Evolutionary conservation across 1,140 invertebrate species (phyloP), one percentile per base, ranked within the genome.

Genomic region (Whitmania pigra): DNA sequence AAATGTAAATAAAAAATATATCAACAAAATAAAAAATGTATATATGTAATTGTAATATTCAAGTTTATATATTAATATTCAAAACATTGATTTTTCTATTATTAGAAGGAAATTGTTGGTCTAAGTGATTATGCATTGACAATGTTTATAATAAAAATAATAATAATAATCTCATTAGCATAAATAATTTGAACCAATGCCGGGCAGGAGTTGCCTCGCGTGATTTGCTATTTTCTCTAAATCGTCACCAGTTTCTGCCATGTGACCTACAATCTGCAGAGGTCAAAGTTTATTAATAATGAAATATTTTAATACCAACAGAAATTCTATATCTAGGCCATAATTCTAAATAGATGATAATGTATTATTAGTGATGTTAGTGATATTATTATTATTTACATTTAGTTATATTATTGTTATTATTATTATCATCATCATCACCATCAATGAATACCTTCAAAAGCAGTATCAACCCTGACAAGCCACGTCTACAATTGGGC

Each of bases 391-490:
- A 25, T 57, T 57, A n/a, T 57, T 5, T 4, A 3, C 54, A 57
- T 57, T 9, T n/a, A n/a, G n/a, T n/a, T n/a, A n/a, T n/a, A 57
- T 49, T 11, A 49, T 49, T 11, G 13, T 49, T 11, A 49, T 49
- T 11, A 11, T 49, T 11, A 49, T 49, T 11, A 49, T 49, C 15
- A 49, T 49, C 15, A 49, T 49, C 43, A 49, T 20, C 63, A 25
- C 15, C 20, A 54, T 36, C 20, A 71, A 53, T 36, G 69, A 72
- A n/a, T 2, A 88, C 87, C 86, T 91, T 91, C 72, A 87, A 86
- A 43, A 89, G 81, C 36, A 91, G 85, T 0, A 90, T 76, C 63
- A 88, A 85, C 7, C 90, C 91, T 77, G 87, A 87, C 75, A 93
- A 84, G 22, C 90, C 90, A 75, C 91, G 82, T 71, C 88, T 85